Conservation (phyloP, 2,113 vertebrate genomes). For the Actenoides lindsayi region DNA sequence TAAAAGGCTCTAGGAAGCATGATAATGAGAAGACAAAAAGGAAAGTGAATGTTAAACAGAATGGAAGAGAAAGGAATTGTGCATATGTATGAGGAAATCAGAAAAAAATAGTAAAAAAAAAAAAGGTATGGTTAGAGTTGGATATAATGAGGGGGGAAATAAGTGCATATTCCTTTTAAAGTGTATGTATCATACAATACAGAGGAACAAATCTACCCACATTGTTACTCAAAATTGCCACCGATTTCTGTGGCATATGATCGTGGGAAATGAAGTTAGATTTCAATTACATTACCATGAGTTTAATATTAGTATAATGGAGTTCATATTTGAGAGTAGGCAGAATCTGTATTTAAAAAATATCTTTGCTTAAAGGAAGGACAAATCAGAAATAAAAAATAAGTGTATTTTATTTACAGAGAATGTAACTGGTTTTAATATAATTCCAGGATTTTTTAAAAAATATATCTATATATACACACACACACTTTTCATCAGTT, state of each 20-base stretch:
- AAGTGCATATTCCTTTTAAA: background rate
- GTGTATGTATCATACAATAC: background rate
- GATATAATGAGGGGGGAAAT: background rate
- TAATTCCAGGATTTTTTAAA: background rate
- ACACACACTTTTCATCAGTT: background rate
- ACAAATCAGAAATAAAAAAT: background rate
- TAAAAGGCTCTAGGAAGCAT: slow-evolving; percentile 9
- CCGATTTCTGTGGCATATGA: background rate
- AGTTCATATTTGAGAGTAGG: background rate
- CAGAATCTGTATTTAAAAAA: background rate
- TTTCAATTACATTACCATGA: background rate
- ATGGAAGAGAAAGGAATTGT: background rate
- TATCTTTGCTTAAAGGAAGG: background rate
- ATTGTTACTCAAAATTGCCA: background rate
- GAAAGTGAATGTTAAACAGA: background rate
- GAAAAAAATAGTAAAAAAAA: background rate
- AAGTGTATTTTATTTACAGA: background rate
- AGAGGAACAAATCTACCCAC: background rate
- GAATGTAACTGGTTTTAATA: background rate
- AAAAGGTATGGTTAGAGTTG: background rate
- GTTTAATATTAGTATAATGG: background rate
- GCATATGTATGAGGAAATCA: background rate
- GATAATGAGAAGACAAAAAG: background rate
- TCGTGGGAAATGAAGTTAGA: background rate
- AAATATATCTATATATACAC: background rate